Percentiles rank a stretch among this genome's conserved stretches.
Evolutionary conservation across 2,888 invertebrate species (phyloP).

Genomic region (Drosophila conformis): DNA sequence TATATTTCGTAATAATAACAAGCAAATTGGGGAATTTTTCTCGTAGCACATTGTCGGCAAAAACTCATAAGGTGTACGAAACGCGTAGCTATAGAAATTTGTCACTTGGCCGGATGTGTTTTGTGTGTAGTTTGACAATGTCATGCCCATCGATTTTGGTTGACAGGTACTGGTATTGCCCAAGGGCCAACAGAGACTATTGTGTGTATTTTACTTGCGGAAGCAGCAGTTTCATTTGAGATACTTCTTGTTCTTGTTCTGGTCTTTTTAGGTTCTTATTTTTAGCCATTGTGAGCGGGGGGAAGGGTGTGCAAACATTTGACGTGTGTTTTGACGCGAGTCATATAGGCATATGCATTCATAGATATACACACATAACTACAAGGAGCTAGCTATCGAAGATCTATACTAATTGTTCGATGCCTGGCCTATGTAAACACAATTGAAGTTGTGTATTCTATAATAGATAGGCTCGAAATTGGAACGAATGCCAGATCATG

Average conservation of each 20-base stretch:
- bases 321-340: slow-evolving; percentile 83
- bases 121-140: slow-evolving; percentile 71
- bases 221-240: slow-evolving; percentile 65
- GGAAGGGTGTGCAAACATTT: slow-evolving; percentile 80
- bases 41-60: slow-evolving; percentile 42
- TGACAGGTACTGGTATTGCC: slow-evolving; percentile 68
- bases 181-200: slow-evolving; percentile 52
- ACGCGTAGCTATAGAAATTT: slow-evolving; percentile 60
- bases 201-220: slow-evolving; percentile 61
- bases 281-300: slow-evolving; percentile 21
- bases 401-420: slow-evolving; percentile 63
- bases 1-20: slow-evolving; percentile 68
- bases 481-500: slow-evolving; percentile 79
- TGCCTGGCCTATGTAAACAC: slow-evolving; percentile 70
- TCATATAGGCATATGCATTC: slow-evolving; percentile 11
- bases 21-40: slow-evolving; percentile 68
- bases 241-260: slow-evolving; percentile 34
- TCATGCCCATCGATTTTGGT: slow-evolving; percentile 57
- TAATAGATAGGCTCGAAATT: slow-evolving; percentile 64
- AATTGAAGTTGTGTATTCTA: slow-evolving; percentile 60
- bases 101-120: slow-evolving; percentile 78
- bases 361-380: slow-evolving; percentile 7
- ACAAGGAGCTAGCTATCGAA: slow-evolving; percentile 35
- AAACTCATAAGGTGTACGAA: slow-evolving; percentile 50
- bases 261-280: slow-evolving; percentile 33